A percentile compares a stretch with the other conserved stretches of the same genome.
These are phyloP conservation scores for Calidris pugnax DNA, from an alignment of 2,113 vertebrate genomes.

Conservation along the genomic window DNA sequence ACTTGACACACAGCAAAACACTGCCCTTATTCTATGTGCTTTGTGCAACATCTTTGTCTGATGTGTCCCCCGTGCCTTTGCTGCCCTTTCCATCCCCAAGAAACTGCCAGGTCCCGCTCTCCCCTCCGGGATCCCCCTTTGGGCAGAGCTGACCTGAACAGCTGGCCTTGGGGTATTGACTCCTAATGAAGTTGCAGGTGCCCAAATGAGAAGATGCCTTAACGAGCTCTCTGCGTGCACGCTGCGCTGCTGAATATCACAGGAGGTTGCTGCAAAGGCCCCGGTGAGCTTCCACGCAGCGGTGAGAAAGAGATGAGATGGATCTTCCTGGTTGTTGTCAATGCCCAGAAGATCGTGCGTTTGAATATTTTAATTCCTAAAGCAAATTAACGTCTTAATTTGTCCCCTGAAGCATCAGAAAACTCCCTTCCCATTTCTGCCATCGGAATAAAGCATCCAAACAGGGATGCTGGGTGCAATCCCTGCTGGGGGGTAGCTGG, in stretches of 20 bases:
- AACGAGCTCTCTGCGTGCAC: rapidly evolving
- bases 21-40: not conserved
- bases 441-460: not conserved
- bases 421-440: not conserved
- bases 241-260: rapidly evolving
- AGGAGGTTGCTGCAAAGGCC: rapidly evolving
- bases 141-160: not conserved
- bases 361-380: not conserved
- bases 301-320: rapidly evolving
- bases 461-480: not conserved
- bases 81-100: not conserved
- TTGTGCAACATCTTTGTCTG: not conserved
- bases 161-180: not conserved
- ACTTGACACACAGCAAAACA: not conserved
- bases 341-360: rapidly evolving
- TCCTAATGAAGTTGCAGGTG: not conserved
- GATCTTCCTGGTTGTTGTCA: not conserved
- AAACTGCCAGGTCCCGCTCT: not conserved
- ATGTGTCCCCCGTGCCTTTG: not conserved
- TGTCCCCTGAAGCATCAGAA: not conserved
- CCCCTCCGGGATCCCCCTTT: not conserved
- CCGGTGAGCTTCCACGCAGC: not conserved
- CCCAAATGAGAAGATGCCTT: not conserved
- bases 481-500: not conserved
- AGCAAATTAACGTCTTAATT: not conserved